Evolutionary conservation across 2,888 invertebrate species (phyloP).

Genomic region (Tuta absoluta): DNA sequence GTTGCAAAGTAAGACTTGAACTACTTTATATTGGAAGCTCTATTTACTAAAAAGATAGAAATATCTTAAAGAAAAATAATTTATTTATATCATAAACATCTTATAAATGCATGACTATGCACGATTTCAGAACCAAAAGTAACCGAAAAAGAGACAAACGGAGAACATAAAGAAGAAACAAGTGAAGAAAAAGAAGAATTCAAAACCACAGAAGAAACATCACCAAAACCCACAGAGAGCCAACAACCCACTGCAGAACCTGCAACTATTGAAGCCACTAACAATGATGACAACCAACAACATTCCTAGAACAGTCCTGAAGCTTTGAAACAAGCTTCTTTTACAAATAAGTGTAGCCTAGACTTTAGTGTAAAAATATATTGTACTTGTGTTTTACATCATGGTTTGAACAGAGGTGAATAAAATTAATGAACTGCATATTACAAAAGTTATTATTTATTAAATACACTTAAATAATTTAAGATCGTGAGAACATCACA

Average conservation of each 20-base stretch:
- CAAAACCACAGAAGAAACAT: slow-evolving; percentile 28
- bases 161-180: slow-evolving; percentile 30
- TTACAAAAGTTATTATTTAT: slow-evolving; percentile 27
- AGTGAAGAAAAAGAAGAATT: slow-evolving; percentile 29
- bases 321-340: background rate
- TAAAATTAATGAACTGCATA: slow-evolving; percentile 26
- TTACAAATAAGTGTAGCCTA: slow-evolving; percentile 22
- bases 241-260: slow-evolving; percentile 28
- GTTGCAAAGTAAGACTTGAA: background rate
- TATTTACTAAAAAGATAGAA: too few species aligned
- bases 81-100: too few species aligned
- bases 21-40: too few species aligned
- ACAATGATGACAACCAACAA: slow-evolving; percentile 11
- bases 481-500: slow-evolving; percentile 54
- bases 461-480: slow-evolving; percentile 37
- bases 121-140: slow-evolving; percentile 41
- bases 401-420: slow-evolving; percentile 17
- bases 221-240: slow-evolving; percentile 16
- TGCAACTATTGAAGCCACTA: background rate
- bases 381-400: slow-evolving; percentile 27
- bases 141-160: slow-evolving; percentile 45
- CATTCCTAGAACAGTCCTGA: slow-evolving; percentile 13
- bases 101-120: background rate
- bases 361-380: slow-evolving; percentile 23
- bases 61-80: too few species aligned